Conservation (phyloP, 2,797 vertebrate genomes). For the Alcedo atthis region DNA sequence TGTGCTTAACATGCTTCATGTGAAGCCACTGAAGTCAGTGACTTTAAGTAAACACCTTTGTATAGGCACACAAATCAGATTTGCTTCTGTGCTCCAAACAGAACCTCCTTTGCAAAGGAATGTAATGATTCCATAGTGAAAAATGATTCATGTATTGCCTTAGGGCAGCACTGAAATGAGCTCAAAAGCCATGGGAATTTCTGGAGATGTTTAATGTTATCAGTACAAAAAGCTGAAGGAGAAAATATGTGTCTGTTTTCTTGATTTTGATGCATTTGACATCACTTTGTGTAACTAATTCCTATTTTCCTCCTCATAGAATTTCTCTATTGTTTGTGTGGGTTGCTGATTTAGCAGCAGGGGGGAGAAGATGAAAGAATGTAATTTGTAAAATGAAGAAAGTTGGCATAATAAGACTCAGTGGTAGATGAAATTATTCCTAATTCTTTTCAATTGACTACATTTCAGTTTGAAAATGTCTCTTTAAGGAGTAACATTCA, state of each 20-base stretch:
- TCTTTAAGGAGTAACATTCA: constrained; percentile 6
- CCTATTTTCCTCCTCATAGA: neutral
- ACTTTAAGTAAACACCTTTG: constrained; percentile 8
- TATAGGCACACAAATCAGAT: constrained; percentile 1
- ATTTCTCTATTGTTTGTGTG: constrained; percentile 31
- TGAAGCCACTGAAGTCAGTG: constrained; percentile 15
- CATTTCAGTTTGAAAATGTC: constrained; percentile 3
- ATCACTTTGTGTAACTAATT: neutral
- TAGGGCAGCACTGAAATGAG: neutral
- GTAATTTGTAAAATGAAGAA: constrained; percentile 22
- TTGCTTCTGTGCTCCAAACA: neutral
- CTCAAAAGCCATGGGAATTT: constrained; percentile 28
- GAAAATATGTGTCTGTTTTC: neutral
- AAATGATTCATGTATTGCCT: neutral
- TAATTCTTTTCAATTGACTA: neutral
- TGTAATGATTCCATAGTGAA: constrained; percentile 21
- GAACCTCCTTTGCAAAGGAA: neutral
- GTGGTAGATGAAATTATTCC: neutral
- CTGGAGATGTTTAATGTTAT: constrained; percentile 17
- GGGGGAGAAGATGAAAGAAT: constrained; percentile 11
- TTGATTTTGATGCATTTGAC: neutral
- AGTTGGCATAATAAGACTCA: neutral
- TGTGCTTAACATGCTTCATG: neutral
- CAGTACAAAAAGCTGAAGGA: neutral
- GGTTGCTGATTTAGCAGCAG: neutral